A percentile compares a stretch with the other conserved stretches of the same genome.
Evolutionary conservation across 2,113 vertebrate species (phyloP).

Genomic region (Litocranius walleri): DNA sequence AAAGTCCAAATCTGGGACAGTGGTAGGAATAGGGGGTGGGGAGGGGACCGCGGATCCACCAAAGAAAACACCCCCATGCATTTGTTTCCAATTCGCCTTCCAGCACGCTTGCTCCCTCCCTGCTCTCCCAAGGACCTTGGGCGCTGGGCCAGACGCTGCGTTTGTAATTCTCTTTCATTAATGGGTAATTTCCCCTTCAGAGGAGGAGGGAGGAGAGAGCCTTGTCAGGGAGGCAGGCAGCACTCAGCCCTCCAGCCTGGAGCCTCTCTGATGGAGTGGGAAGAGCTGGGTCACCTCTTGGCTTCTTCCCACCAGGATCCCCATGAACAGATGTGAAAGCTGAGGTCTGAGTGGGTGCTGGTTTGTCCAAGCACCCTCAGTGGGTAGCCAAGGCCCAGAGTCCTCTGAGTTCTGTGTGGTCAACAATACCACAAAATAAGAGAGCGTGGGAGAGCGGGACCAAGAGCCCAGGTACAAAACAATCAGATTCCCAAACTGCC

Average conservation of each 20-base stretch:
- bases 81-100: conserved; percentile 73
- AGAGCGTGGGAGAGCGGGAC: no score
- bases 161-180: conserved; percentile 70
- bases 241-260: not conserved
- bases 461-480: not conserved
- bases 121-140: conserved; percentile 64
- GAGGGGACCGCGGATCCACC: conserved; percentile 14
- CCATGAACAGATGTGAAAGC: not conserved
- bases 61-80: conserved; percentile 61
- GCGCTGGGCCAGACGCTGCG: conserved; percentile 60
- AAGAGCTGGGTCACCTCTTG: not conserved
- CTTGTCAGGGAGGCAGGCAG: not conserved
- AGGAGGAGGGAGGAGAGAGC: not conserved
- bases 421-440: not conserved
- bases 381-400: not conserved
- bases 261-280: not conserved
- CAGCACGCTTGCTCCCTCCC: conserved; percentile 11
- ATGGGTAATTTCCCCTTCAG: conserved; percentile 71
- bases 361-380: not conserved
- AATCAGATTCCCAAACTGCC: no score
- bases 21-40: not conserved
- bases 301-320: not conserved
- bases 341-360: not conserved
- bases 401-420: not conserved
- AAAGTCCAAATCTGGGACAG: conserved; percentile 73